phyloP scores from a whole-genome alignment of 1,140 invertebrate species.

The Atta cephalotes region DNA sequence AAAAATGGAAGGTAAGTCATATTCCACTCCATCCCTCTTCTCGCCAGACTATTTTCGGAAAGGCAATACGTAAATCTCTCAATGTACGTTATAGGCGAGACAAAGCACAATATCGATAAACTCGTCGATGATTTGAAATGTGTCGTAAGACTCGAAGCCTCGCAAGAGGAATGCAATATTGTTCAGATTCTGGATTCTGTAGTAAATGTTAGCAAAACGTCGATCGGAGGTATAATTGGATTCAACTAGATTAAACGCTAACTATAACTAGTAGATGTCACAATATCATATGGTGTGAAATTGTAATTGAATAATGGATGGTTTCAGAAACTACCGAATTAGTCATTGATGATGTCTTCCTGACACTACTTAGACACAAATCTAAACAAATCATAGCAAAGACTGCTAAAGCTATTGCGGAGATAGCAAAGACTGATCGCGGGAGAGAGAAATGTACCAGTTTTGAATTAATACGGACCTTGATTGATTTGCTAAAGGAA shows the following conservation, averaged over 20 bases:
- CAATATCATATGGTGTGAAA: not conserved
- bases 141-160: constrained; percentile 66
- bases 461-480: constrained; percentile 87
- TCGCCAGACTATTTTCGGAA: not conserved
- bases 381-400: constrained; percentile 77
- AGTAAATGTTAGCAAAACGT: constrained; percentile 71
- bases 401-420: constrained; percentile 89
- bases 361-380: constrained; percentile 77
- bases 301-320: not conserved
- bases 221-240: constrained; percentile 68
- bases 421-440: constrained; percentile 90
- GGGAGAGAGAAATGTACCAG: constrained; percentile 90
- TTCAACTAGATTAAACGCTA: not conserved
- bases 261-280: not conserved
- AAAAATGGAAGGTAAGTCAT: constrained; percentile 57
- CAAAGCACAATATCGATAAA: constrained; percentile 70
- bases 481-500: constrained; percentile 86
- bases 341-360: constrained; percentile 78
- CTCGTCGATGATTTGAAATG: constrained; percentile 70
- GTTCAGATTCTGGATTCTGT: constrained; percentile 75
- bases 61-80: not conserved
- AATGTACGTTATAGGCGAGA: constrained; percentile 66
- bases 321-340: constrained; percentile 75
- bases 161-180: constrained; percentile 65
- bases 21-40: not conserved